Evolutionary conservation across 2,888 invertebrate species (phyloP), one percentile per base, ranked within the genome.

Genomic region (Ptychoptera contaminata): DNA sequence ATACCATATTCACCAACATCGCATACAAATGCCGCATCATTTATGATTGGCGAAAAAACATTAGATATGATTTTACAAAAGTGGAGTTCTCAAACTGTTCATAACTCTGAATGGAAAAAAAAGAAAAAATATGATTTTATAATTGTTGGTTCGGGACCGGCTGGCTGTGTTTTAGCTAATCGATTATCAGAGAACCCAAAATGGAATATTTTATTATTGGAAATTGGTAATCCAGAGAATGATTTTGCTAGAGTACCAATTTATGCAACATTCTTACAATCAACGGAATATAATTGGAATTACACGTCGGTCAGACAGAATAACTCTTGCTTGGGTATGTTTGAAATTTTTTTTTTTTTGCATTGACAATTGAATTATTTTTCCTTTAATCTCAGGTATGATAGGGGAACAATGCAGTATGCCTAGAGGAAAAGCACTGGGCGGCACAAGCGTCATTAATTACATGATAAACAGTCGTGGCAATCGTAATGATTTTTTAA

Each of bases 91-190:
- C 12, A 6, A 8, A 39, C 11, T 23, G 23, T 23, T 23, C 3
- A 23, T 7, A 7, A 23, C 7, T 23, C 7, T 23, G 23, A 23
- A 23, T 23, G 7, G 7, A 23, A 23, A 23, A 23, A 23, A 23
- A 23, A 32, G 23, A 23, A 23, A 23, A 46, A 47, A 53, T 88
- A 86, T 55, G 85, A 90, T 60, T 90, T 88, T 56, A 82, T 90
- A 49, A 70, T 87, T 38, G 76, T 90, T 10, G 90, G 90, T 5
- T 81, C 79, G 1, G 90, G 90, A 29, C 87, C 90, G 6, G 87
- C 88, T 57, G 86, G 86, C 38, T 58, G 64, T 49, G 65, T 65
- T 2, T 46, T 67, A 29, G 67, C 67, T 2, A 64, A 65, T 46
- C 60, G 67, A 2, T 57, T 67, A 39, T 57, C 64, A 1, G 67